Base-by-base conservation (phyloP, 2,113 vertebrate genomes). In the Mormyrus iriodes region DNA sequence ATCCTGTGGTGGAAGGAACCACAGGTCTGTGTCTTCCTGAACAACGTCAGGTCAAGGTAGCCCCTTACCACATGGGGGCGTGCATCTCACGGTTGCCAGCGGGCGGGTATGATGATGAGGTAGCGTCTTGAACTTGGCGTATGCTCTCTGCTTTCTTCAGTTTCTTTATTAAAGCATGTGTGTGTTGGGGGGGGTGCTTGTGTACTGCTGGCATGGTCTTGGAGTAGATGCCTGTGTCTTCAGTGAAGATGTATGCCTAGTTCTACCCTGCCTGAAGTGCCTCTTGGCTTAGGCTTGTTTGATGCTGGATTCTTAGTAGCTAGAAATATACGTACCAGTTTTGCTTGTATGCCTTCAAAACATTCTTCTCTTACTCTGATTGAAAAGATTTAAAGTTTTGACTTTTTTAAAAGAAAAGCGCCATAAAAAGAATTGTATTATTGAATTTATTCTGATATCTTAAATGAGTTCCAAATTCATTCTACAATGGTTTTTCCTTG, bases 81-180 rank as follows among this genome's bases (percentile, higher is more conserved):
- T 97, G 98, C 95, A 95, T 98, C 94, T 97, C 97, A 96, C 96
- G 98, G 95, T 96, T 97, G 95, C 96, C 98, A 95, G 97, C 97
- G 95, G 97, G 97, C 95, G 98, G 98, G 94, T 99, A 99, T 95
- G 98, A 99, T 93, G 98, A 99, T 46, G 97, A 99, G 98, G 98
- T 99, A 99, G 96, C 91, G 49, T 85, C 93, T n/a, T 53, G 44
- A 84, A n/a, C 31, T 79, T 13, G 4, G 3, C 27, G 19, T 19
- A 8, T 79, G 4, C 2, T 42, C 73, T 17, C 42, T 39, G 35
- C 4, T 19, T 15, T 84, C 19, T 17, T 84, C 42, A 48, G 3
- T 24, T 48, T 84, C 44, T 10, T 82, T n/a, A 69, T 69, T n/a
- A 65, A 65, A 65, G 61, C 61, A 27, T 65, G 61, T 3, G 10